These are phyloP conservation scores for Drosophila funebris DNA, from an alignment of 1,140 invertebrate species.

Conservation along the genomic window DNA sequence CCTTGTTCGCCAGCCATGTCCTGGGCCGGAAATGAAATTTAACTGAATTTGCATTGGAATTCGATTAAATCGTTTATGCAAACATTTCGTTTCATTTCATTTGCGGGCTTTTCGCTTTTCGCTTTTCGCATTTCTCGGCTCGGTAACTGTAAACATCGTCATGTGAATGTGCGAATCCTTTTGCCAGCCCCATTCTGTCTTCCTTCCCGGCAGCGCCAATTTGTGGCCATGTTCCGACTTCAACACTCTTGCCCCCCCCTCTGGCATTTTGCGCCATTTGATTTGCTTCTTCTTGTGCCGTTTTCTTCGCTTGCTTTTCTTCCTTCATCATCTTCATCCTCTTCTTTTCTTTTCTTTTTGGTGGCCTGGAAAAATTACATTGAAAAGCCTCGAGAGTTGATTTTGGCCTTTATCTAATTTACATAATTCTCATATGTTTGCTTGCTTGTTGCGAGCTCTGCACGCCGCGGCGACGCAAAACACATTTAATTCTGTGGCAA, in stretches of 20 bases:
- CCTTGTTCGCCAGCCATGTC: neutral
- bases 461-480: too few species aligned
- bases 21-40: slow-evolving; percentile 81
- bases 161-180: slow-evolving; percentile 74
- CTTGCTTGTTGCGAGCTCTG: slow-evolving; percentile 32
- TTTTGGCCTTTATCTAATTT: slow-evolving; percentile 73
- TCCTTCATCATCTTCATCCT: too few species aligned
- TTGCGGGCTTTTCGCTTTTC: slow-evolving; percentile 74
- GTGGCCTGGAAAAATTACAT: slow-evolving; percentile 57
- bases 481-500: slow-evolving; percentile 33
- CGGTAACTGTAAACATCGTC: slow-evolving; percentile 36
- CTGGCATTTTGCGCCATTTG: slow-evolving; percentile 39
- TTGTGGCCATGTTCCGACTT: slow-evolving; percentile 34
- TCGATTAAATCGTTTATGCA: slow-evolving; percentile 84
- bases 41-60: slow-evolving; percentile 84
- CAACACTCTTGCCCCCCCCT: neutral
- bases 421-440: slow-evolving; percentile 75
- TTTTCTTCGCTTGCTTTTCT: neutral
- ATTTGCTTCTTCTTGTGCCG: slow-evolving; percentile 7
- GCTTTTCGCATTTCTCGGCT: slow-evolving; percentile 21
- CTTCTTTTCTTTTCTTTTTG: slow-evolving; percentile 3
- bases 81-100: slow-evolving; percentile 84
- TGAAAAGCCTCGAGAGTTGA: slow-evolving; percentile 74
- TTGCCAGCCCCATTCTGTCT: neutral
- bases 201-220: slow-evolving; percentile 6